A percentile compares a stretch with the other conserved stretches of the same genome.
Conservation (phyloP, 2,797 vertebrate genomes). For the Pseudomugil gertrudae region DNA sequence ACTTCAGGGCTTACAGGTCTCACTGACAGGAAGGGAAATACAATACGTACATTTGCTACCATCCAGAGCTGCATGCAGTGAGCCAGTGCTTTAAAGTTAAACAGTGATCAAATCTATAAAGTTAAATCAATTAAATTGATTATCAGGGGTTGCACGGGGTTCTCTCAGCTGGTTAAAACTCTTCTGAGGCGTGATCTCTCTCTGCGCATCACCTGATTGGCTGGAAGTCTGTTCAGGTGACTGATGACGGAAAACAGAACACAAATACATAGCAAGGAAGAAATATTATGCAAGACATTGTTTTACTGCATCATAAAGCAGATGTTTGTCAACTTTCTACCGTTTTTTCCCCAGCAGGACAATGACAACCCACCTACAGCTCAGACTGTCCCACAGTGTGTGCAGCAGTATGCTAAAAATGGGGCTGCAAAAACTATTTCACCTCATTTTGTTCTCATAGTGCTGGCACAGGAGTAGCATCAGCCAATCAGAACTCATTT, state of each 20-base stretch:
- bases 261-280: neutral
- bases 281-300: neutral
- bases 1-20: neutral
- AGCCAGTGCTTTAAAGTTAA: neutral
- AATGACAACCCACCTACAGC: no score
- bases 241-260: neutral
- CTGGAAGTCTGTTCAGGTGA: neutral
- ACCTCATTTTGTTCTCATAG: no score
- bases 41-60: neutral
- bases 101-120: neutral
- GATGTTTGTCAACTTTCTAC: no score
- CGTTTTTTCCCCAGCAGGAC: no score
- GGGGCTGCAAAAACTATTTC: no score
- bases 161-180: neutral
- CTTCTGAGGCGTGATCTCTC: neutral
- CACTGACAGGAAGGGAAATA: neutral
- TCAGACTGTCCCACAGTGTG: no score
- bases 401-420: no score
- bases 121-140: neutral
- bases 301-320: neutral
- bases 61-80: neutral
- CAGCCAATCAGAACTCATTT: no score
- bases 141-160: neutral
- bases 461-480: no score
- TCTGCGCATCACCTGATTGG: neutral